Evolutionary conservation across 2,888 invertebrate species (phyloP), one percentile per base, ranked within the genome.

Genomic region (Leptothorax acervorum): DNA sequence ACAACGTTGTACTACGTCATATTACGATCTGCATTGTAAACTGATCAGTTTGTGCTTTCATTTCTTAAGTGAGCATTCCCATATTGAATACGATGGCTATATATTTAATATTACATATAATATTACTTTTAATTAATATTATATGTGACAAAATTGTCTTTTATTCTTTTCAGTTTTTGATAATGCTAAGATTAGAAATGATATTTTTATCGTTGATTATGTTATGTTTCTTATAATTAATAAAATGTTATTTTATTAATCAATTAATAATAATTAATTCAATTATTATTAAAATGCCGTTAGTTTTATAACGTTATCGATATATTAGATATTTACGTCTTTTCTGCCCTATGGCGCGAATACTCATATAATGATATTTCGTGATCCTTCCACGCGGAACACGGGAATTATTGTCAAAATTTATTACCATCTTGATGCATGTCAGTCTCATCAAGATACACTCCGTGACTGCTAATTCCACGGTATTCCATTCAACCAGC

Each of bases 401-500:
- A n/a, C 28, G 28, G 12, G 70, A 53, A 42, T 78, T 55, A 78
- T n/a, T 28, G 45, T 57, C 23, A 48, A 79, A 57, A 79, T 79
- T 71, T 60, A 35, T 68, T 9, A 15, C 31, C 28, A 35, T 0
- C 79, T 73, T 45, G 55, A 71, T 60, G 18, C 12, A 74, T 23
- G 74, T 81, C 74, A 39, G 55, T 73, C 48, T 18, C 57, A 60
- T 60, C 74, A 74, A 60, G 79, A 60, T 81, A 71, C 79, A 73
- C 60, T 60, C 60, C 60, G 48, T 45, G 57, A 73, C 79, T 73
- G 6, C 45, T 81, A 74, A 81, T 81, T 39, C 78, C 57, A 88
- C 53, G 86, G 65, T 76, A 84, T 79, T 84, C 82, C 51, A 63
- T 78, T 81, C 81, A 87, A 76, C 57, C 74, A 23, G 57, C 51